phyloP scores from a whole-genome alignment of 1,140 invertebrate genomes.

The Drosophila erecta region DNA sequence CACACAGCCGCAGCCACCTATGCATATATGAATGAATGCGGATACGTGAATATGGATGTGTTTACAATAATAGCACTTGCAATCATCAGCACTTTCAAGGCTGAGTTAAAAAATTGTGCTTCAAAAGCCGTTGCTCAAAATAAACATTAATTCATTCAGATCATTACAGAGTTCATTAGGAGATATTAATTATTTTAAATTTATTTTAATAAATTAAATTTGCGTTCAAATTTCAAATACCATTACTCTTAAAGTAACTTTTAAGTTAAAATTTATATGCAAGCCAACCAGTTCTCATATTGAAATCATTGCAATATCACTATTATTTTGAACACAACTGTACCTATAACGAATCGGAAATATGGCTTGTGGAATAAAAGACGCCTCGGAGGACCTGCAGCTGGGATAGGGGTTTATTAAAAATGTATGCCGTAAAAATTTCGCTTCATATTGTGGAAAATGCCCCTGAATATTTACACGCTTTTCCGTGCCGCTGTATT shows the following conservation, averaged over 20 bases:
- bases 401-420: conserved; percentile 61
- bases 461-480: conserved; percentile 66
- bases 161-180: too few species aligned
- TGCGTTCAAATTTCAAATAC: too few species aligned
- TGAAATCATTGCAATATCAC: background rate
- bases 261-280: too few species aligned
- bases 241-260: too few species aligned
- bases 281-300: too few species aligned
- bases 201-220: background rate
- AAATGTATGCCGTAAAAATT: conserved; percentile 77
- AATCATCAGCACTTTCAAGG: too few species aligned
- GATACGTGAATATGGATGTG: background rate
- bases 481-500: conserved; percentile 5
- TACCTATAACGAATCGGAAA: background rate
- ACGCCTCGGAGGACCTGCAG: background rate
- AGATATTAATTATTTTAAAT: background rate
- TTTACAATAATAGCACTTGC: background rate
- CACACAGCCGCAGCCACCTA: conserved; percentile 26
- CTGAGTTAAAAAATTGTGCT: too few species aligned
- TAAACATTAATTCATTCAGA: too few species aligned
- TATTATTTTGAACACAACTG: background rate
- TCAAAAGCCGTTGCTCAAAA: too few species aligned
- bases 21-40: conserved; percentile 2
- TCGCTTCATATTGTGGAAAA: conserved; percentile 69
- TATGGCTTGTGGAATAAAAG: conserved; percentile 2